phyloP scores from a whole-genome alignment of 2,888 invertebrate genomes.

The Drosophila anceps region DNA sequence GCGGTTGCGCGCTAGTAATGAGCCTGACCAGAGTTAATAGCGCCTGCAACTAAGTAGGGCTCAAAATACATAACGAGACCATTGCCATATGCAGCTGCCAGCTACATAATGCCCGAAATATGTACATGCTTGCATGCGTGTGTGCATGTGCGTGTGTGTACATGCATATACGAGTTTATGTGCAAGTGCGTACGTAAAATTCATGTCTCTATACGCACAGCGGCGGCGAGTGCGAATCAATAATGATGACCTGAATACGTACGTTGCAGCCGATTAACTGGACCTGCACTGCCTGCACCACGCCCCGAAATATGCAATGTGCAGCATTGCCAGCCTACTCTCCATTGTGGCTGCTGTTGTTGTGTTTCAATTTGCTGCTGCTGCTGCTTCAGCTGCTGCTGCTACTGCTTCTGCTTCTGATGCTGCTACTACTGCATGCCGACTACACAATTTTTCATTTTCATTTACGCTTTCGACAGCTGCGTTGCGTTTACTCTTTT shows the following conservation, averaged over 20 bases:
- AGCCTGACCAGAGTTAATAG: slow-evolving; percentile 70
- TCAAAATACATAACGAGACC: slow-evolving; percentile 68
- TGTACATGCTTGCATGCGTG: slow-evolving; percentile 46
- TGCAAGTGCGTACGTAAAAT: slow-evolving; percentile 74
- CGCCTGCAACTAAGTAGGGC: slow-evolving; percentile 65
- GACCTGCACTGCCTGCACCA: slow-evolving; percentile 40
- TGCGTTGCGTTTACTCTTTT: slow-evolving; percentile 55
- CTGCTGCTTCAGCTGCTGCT: slow-evolving; percentile 26
- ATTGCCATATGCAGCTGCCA: slow-evolving; percentile 45
- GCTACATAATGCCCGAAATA: slow-evolving; percentile 55
- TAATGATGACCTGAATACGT: slow-evolving; percentile 81
- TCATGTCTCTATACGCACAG: slow-evolving; percentile 77
- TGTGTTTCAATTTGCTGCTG: slow-evolving; percentile 47
- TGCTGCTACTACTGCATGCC: slow-evolving; percentile 34
- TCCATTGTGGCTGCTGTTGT: slow-evolving; percentile 30
- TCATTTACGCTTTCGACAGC: slow-evolving; percentile 71
- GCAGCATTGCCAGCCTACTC: slow-evolving; percentile 43
- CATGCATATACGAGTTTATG: slow-evolving; percentile 12
- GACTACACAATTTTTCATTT: slow-evolving; percentile 64
- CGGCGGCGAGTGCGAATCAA: slow-evolving; percentile 74
- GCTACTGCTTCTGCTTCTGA: slow-evolving; percentile 17
- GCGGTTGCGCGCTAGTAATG: slow-evolving; percentile 39
- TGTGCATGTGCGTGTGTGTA: slow-evolving; percentile 10
- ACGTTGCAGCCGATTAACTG: slow-evolving; percentile 77
- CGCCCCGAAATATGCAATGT: slow-evolving; percentile 68